phyloP scores from a whole-genome alignment of 1,140 invertebrate species.

The Forficula auricularia region DNA sequence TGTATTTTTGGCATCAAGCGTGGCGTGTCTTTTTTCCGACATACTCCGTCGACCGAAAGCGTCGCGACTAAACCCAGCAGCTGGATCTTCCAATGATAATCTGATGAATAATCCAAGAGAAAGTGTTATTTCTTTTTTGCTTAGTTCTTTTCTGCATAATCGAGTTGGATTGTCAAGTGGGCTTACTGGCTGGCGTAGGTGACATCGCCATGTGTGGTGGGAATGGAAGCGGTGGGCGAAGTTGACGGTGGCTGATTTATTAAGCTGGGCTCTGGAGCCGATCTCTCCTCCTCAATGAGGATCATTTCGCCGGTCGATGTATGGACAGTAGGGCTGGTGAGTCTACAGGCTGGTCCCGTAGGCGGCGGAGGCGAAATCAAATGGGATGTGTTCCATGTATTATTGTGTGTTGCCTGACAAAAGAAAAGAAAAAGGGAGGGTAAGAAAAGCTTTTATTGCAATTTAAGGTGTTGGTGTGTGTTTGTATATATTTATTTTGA shows the following conservation, averaged over 20 bases:
- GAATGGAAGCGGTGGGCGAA: conserved; percentile 12
- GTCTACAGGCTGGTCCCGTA: conserved; percentile 21
- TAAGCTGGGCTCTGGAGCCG: no score
- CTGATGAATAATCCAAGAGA: conserved; percentile 18
- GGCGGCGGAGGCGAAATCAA: conserved; percentile 22
- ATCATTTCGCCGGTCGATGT: conserved; percentile 34
- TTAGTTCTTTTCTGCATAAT: not conserved
- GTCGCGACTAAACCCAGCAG: conserved; percentile 62
- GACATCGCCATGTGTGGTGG: conserved; percentile 29
- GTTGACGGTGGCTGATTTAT: conserved; percentile 6
- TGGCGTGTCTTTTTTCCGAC: conserved; percentile 90
- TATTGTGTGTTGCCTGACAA: conserved; percentile 34
- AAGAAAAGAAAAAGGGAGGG: no score
- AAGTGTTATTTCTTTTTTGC: conserved; percentile 7
- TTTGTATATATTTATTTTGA: no score
- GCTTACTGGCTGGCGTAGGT: conserved; percentile 53
- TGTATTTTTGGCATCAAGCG: conserved; percentile 81
- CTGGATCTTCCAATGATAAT: conserved; percentile 49
- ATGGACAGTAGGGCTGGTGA: conserved; percentile 31
- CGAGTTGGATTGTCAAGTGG: not conserved
- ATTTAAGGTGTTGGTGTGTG: no score
- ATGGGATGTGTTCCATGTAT: conserved; percentile 33
- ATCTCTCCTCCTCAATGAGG: conserved; percentile 49
- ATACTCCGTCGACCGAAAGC: conserved; percentile 89
- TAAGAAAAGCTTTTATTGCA: no score